These are phyloP conservation scores for Octopus sinensis DNA, from an alignment of 1,140 invertebrate species.

Conservation along the genomic window DNA sequence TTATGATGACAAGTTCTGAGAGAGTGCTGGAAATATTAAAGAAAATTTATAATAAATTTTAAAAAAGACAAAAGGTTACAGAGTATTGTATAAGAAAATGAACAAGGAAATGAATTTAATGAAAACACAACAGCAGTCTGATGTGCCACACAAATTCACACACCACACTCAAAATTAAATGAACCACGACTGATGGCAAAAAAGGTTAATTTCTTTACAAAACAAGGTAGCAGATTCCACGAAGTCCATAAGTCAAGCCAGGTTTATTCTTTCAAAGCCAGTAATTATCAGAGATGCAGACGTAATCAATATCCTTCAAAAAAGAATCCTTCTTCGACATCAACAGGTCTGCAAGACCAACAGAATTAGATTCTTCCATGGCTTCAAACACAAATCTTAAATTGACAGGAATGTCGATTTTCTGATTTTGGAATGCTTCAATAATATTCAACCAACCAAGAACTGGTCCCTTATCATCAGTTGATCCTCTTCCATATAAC, in stretches of 20 bases:
- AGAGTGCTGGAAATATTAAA: conserved; percentile 55
- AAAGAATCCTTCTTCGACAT: conserved; percentile 73
- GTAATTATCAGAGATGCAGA: conserved; percentile 98
- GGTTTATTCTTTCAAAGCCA: conserved; percentile 96
- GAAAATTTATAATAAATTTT: no score
- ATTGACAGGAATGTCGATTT: conserved; percentile 78
- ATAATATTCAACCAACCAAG: conserved; percentile 93
- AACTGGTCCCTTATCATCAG: conserved; percentile 57
- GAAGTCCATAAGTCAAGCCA: conserved; percentile 92
- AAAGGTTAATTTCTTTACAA: no score
- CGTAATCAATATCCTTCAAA: conserved; percentile 81
- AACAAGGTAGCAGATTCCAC: no score
- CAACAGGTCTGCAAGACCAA: conserved; percentile 87
- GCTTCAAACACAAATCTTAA: conserved; percentile 95
- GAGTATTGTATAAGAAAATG: no score
- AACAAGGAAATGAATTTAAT: no score
- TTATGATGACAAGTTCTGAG: conserved; percentile 63
- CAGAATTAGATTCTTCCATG: conserved; percentile 97
- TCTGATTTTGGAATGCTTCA: conserved; percentile 74
- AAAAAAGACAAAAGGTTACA: no score
- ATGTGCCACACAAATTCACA: no score
- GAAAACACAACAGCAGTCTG: no score
- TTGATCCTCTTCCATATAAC: no score
- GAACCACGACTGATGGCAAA: no score
- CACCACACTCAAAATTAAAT: no score